phyloP scores from a whole-genome alignment of 2,113 vertebrate species.

The Hiodon tergisus region DNA sequence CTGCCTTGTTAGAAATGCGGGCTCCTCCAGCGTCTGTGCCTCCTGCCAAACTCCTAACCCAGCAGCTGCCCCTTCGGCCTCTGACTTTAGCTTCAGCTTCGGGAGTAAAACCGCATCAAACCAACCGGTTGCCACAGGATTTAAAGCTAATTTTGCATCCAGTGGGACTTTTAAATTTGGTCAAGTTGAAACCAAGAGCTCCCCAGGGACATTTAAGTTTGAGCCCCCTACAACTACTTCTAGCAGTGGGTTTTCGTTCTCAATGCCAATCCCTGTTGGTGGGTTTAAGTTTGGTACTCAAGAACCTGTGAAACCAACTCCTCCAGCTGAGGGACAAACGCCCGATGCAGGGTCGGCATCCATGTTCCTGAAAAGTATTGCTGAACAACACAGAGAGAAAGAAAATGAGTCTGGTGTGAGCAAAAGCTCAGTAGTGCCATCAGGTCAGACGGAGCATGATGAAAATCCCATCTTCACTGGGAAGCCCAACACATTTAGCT shows the following conservation, averaged over 20 bases:
- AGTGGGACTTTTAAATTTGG: conserved; percentile 75
- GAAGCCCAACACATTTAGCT: conserved; percentile 64
- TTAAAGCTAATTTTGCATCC: conserved; percentile 50
- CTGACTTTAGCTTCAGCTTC: conserved; percentile 59
- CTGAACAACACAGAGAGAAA: conserved; percentile 70
- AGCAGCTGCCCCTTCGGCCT: conserved; percentile 42
- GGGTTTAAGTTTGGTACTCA: conserved; percentile 86
- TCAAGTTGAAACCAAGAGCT: conserved; percentile 57
- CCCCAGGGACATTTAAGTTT: conserved; percentile 62
- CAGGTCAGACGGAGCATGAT: conserved; percentile 28
- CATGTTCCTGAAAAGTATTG: conserved; percentile 56
- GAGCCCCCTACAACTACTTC: conserved; percentile 51
- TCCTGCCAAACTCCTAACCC: conserved; percentile 68
- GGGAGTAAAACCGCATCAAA: conserved; percentile 51
- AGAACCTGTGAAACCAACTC: conserved; percentile 55
- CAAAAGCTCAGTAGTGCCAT: neutral
- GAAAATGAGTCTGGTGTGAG: conserved; percentile 39
- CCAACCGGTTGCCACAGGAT: conserved; percentile 53
- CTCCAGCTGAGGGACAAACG: conserved; percentile 35
- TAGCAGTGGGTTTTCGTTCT: conserved; percentile 73
- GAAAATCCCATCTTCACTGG: conserved; percentile 70
- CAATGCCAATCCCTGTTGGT: conserved; percentile 54
- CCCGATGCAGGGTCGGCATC: conserved; percentile 51
- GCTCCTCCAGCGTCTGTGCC: conserved; percentile 57
- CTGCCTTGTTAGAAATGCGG: conserved; percentile 70